Evolutionary conservation across 2,888 invertebrate genomes (phyloP).

Genomic region (Byasa hedistus): DNA sequence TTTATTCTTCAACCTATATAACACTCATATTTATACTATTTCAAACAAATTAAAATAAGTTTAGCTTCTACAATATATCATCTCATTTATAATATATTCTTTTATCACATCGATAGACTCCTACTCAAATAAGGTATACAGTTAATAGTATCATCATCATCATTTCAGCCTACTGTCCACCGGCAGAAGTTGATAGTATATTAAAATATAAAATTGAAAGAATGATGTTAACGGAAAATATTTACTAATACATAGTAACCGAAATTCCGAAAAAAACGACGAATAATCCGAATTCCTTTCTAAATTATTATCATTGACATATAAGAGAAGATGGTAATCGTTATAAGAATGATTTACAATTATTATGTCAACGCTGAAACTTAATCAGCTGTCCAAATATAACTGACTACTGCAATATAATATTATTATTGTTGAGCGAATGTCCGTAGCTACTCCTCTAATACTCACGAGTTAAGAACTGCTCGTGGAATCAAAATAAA

Average conservation of each 20-base stretch:
- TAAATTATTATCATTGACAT: not conserved
- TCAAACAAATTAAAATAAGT: too few relatives aligned
- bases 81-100: too few relatives aligned
- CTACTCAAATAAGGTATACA: not conserved
- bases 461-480: conserved; percentile 19
- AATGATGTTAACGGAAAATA: too few relatives aligned
- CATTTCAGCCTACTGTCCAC: not conserved
- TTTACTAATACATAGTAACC: too few relatives aligned
- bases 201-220: too few relatives aligned
- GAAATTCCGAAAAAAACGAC: too few relatives aligned
- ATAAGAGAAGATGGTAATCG: not conserved
- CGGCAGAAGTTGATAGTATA: too few relatives aligned
- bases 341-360: conserved; percentile 1
- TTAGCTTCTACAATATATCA: too few relatives aligned
- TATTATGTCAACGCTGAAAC: conserved; percentile 1
- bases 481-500: conserved; percentile 27
- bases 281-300: too few relatives aligned
- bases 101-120: too few relatives aligned
- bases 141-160: not conserved
- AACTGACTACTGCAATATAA: not conserved
- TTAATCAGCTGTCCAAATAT: not conserved
- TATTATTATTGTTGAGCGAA: conserved; percentile 6
- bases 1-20: too few relatives aligned
- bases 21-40: too few relatives aligned
- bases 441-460: conserved; percentile 5